Percentiles rank a stretch among this genome's conserved stretches.
These are phyloP conservation scores for Vesta saturnalis DNA, from an alignment of 2,888 invertebrate genomes.

Conservation along the genomic window DNA sequence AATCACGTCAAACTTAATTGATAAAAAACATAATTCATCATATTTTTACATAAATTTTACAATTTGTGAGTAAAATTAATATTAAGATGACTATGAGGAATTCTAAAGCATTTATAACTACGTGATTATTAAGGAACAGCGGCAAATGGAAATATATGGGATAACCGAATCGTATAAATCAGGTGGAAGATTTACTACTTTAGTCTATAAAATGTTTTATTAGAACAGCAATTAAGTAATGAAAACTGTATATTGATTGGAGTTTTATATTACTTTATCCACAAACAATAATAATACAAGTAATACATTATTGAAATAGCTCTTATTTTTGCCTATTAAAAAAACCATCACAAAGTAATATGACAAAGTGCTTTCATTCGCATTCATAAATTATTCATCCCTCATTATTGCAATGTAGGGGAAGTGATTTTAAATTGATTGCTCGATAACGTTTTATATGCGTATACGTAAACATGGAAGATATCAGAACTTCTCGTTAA, in stretches of 20 bases:
- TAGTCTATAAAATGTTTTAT: not conserved
- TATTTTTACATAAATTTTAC: too few species aligned
- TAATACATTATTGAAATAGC: too few species aligned
- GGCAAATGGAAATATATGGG: not conserved
- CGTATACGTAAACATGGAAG: conserved; percentile 4
- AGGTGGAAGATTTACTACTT: not conserved
- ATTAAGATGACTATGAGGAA: conserved; percentile 1
- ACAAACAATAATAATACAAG: too few species aligned
- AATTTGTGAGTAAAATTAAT: too few species aligned
- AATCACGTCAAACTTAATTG: too few species aligned
- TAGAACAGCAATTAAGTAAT: not conserved
- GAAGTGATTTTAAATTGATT: conserved; percentile 24
- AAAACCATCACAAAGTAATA: conserved; percentile 6
- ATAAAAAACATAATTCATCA: too few species aligned
- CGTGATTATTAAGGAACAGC: not conserved
- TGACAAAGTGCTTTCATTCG: conserved; percentile 13
- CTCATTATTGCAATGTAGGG: conserved; percentile 19
- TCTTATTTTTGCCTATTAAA: conserved; percentile 2
- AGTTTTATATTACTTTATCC: too few species aligned
- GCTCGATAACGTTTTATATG: not conserved
- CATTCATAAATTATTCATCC: conserved; percentile 20
- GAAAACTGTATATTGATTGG: too few species aligned
- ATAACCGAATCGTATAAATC: not conserved
- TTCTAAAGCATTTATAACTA: not conserved
- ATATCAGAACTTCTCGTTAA: not conserved